Evolutionary conservation across 2,113 vertebrate species (phyloP).

Genomic region (Sinocyclocheilus rhinocerous): DNA sequence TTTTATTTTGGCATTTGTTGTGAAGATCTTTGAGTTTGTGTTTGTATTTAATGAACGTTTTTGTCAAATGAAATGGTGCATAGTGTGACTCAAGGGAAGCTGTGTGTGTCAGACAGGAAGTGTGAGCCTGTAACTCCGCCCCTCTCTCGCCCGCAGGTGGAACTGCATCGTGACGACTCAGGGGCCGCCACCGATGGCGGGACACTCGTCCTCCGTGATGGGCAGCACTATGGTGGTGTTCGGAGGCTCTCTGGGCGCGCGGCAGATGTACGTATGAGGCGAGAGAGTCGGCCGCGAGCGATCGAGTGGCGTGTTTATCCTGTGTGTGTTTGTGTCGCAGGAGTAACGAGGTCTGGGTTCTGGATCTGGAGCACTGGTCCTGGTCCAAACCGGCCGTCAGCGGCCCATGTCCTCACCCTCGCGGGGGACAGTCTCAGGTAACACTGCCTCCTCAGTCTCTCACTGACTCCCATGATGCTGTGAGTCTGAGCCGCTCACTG

Average conservation of each 20-base stretch:
- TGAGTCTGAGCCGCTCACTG: not conserved
- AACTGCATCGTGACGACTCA: constrained; percentile 98
- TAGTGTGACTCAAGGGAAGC: too few relatives aligned
- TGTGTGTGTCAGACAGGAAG: not conserved
- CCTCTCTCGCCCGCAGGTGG: constrained; percentile 80
- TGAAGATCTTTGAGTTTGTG: too few relatives aligned
- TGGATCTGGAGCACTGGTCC: constrained; percentile 96
- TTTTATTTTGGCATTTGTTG: too few relatives aligned
- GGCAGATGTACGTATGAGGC: constrained; percentile 86
- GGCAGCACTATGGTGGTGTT: constrained; percentile 96
- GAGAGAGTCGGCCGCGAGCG: too few relatives aligned
- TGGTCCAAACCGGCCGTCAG: constrained; percentile 93
- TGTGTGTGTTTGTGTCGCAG: constrained; percentile 66
- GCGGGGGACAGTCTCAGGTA: constrained; percentile 97
- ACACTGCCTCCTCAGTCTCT: constrained; percentile 1
- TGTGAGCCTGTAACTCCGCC: not conserved
- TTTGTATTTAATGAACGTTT: too few relatives aligned
- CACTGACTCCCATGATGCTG: not conserved
- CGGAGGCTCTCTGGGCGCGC: constrained; percentile 92
- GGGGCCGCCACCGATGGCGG: constrained; percentile 96
- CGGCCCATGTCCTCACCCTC: constrained; percentile 86
- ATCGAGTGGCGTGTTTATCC: not conserved
- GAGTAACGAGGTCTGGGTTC: constrained; percentile 97
- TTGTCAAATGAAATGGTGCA: too few relatives aligned
- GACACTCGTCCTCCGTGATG: constrained; percentile 96